Conservation (phyloP, 2,888 invertebrate genomes). For the Ctena decussata region DNA sequence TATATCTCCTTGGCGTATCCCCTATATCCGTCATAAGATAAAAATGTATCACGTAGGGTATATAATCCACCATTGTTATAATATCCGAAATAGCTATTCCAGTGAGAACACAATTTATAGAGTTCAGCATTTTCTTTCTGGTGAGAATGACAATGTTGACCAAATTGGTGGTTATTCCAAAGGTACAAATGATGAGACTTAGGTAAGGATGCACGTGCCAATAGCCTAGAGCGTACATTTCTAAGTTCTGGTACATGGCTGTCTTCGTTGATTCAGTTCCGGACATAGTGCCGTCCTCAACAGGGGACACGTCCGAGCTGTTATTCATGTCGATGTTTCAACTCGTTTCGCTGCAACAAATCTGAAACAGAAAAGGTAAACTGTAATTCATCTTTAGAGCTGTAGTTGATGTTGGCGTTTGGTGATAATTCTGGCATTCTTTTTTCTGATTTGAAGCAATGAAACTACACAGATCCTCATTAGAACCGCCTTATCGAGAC, state of each 20-base stretch:
- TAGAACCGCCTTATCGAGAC: no score
- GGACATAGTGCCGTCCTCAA: no score
- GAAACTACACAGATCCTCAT: no score
- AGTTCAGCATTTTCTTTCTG: conserved; percentile 94
- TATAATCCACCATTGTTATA: conserved; percentile 95
- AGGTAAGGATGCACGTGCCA: conserved; percentile 92
- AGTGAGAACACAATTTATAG: conserved; percentile 96
- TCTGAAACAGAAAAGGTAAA: background rate
- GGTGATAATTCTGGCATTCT: no score
- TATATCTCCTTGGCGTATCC: conserved; percentile 74
- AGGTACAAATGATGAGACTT: conserved; percentile 94
- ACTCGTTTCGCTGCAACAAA: background rate
- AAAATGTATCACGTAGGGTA: conserved; percentile 94
- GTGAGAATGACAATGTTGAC: conserved; percentile 95
- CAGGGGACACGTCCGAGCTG: background rate
- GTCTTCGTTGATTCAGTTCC: conserved; percentile 15
- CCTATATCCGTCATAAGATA: conserved; percentile 75
- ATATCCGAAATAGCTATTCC: conserved; percentile 95
- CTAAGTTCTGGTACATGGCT: conserved; percentile 30
- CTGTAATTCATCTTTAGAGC: no score
- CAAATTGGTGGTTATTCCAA: conserved; percentile 96
- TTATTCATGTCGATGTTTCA: background rate
- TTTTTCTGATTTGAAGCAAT: no score
- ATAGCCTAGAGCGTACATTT: conserved; percentile 71
- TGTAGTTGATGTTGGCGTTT: no score